Evolutionary conservation across 2,113 vertebrate species (phyloP).

Genomic region (Struthidea cinerea): DNA sequence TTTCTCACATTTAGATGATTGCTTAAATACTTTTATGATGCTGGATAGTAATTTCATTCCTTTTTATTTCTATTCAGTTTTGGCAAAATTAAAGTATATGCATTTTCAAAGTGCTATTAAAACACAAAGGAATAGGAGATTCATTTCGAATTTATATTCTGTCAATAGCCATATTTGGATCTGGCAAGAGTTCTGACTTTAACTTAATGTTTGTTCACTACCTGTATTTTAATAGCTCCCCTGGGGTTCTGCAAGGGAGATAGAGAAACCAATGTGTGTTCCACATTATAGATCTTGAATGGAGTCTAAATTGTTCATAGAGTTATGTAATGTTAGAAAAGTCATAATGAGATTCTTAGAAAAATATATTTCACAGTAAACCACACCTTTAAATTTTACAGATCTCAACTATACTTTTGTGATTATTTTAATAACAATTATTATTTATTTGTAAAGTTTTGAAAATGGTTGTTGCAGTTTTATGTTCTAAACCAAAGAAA

Average conservation of each 20-base stretch:
- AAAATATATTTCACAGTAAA: not conserved
- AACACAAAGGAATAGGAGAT: not conserved
- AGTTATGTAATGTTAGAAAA: not conserved
- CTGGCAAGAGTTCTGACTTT: not conserved
- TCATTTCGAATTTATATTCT: not conserved
- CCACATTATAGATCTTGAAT: not conserved
- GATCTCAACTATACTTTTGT: not conserved
- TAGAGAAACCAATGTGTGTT: not conserved
- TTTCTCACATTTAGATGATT: not conserved
- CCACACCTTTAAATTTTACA: not conserved
- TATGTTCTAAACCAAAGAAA: not conserved
- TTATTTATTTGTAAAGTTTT: not conserved
- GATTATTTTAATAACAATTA: not conserved
- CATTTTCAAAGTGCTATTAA: not conserved
- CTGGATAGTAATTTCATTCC: not conserved
- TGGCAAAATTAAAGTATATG: not conserved
- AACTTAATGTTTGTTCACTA: not conserved
- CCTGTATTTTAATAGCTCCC: not conserved
- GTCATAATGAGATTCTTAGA: not conserved
- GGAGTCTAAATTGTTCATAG: not conserved
- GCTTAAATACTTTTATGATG: not conserved
- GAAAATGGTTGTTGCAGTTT: not conserved
- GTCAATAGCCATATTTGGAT: not conserved
- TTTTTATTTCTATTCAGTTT: constrained; percentile 17
- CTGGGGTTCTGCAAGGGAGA: not conserved